phyloP scores from a whole-genome alignment of 2,113 vertebrate species.

The Mystacornis crossleyi region DNA sequence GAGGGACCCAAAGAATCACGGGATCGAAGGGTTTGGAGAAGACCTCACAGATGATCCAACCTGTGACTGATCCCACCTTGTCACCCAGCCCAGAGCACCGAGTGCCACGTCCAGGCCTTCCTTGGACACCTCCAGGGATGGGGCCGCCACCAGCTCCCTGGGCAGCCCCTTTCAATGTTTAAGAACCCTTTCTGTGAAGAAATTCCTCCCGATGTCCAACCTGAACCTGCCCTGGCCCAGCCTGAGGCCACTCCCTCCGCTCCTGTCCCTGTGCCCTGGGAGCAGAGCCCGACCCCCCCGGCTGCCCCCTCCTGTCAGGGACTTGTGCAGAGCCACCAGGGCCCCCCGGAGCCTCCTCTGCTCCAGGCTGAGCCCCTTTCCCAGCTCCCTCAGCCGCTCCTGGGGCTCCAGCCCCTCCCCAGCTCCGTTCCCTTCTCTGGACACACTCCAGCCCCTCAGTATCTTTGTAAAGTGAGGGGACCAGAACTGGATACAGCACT shows the following conservation, averaged over 20 bases:
- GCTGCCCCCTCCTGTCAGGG: not conserved
- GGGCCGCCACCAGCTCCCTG: not conserved
- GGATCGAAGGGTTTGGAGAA: fast-evolving
- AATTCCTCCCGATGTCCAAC: fast-evolving
- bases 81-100: not conserved
- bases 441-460: not conserved
- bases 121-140: not conserved
- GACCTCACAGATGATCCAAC: no score
- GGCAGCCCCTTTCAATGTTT: not conserved
- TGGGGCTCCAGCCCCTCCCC: not conserved
- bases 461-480: not conserved
- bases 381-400: no score
- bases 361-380: not conserved
- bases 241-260: not conserved
- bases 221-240: not conserved
- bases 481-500: not conserved
- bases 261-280: not conserved
- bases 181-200: fast-evolving
- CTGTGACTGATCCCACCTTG: fast-evolving
- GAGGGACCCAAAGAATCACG: not conserved
- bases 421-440: not conserved
- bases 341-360: not conserved
- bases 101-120: fast-evolving
- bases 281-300: fast-evolving
- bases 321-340: not conserved